phyloP scores from a whole-genome alignment of 2,113 vertebrate genomes.

The Vimba vimba region DNA sequence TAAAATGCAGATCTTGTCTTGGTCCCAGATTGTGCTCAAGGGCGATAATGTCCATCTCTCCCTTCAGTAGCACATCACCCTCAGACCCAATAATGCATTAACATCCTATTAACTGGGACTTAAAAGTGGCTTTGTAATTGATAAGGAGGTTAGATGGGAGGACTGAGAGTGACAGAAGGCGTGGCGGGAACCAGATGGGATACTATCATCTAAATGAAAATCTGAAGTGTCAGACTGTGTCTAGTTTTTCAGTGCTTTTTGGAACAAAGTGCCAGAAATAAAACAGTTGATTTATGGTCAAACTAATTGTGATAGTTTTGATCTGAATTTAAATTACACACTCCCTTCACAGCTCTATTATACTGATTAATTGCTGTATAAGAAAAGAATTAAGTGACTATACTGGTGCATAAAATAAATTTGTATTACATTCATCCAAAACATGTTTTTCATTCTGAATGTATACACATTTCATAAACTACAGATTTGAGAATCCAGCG shows the following conservation, averaged over 20 bases:
- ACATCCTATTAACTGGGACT: conserved; percentile 47
- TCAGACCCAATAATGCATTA: conserved; percentile 50
- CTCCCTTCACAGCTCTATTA: not conserved
- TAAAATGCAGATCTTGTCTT: conserved; percentile 56
- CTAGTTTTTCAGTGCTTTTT: conserved; percentile 34
- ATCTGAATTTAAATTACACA: conserved; percentile 34
- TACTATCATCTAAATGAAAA: conserved; percentile 62
- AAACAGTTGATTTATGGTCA: conserved; percentile 30
- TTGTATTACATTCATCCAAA: not conserved
- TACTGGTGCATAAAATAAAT: not conserved
- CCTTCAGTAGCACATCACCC: conserved; percentile 45
- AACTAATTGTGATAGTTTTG: conserved; percentile 30
- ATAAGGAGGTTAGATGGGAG: conserved; percentile 49
- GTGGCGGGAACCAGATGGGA: conserved; percentile 37
- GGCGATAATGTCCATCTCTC: conserved; percentile 50
- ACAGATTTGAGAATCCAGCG: not conserved
- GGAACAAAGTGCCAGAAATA: conserved; percentile 29
- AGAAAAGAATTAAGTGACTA: not conserved
- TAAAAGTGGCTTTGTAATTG: conserved; percentile 54
- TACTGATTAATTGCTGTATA: not conserved
- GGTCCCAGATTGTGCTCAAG: conserved; percentile 44
- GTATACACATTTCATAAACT: not conserved
- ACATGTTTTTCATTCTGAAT: not conserved
- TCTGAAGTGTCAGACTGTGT: conserved; percentile 50
- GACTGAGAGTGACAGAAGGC: conserved; percentile 47